Evolutionary conservation across 1,140 invertebrate genomes (phyloP).

Genomic region (Polyergus mexicanus): DNA sequence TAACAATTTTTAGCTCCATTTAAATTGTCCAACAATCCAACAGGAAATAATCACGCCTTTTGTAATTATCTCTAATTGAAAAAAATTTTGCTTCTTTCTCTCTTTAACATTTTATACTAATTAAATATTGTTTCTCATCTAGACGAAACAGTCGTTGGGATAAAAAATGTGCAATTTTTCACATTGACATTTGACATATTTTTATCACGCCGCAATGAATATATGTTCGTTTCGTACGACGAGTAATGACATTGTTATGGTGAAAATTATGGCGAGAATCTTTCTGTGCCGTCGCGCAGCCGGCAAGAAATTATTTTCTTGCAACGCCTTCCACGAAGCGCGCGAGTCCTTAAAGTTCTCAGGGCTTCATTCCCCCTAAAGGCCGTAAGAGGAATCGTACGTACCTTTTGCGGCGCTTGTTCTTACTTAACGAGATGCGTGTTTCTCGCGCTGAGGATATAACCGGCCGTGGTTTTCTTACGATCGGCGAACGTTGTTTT

Average conservation of each 20-base stretch:
- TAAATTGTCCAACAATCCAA: neutral
- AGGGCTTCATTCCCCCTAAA: slow-evolving; percentile 71
- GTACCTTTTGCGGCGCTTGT: slow-evolving; percentile 75
- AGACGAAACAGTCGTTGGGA: neutral
- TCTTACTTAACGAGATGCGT: slow-evolving; percentile 79
- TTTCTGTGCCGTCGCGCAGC: slow-evolving; percentile 44
- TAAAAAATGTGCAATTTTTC: neutral
- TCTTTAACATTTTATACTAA: too few species aligned
- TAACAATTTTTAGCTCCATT: neutral
- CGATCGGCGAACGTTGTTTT: slow-evolving; percentile 60
- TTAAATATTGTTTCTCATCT: too few species aligned
- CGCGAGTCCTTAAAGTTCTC: slow-evolving; percentile 68
- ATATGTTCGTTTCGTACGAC: slow-evolving; percentile 23
- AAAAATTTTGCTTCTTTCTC: too few species aligned
- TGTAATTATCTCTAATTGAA: too few species aligned
- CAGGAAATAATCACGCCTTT: neutral
- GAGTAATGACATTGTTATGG: slow-evolving; percentile 69
- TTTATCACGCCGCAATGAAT: slow-evolving; percentile 18
- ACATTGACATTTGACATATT: slow-evolving; percentile 7
- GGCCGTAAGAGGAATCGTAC: slow-evolving; percentile 69
- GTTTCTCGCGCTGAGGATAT: slow-evolving; percentile 74
- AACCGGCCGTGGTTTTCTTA: slow-evolving; percentile 69
- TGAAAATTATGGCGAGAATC: slow-evolving; percentile 58
- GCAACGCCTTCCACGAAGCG: slow-evolving; percentile 63
- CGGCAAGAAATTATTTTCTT: slow-evolving; percentile 71